Evolutionary conservation across 2,888 invertebrate species (phyloP).

Genomic region (Ophion obscuratus): DNA sequence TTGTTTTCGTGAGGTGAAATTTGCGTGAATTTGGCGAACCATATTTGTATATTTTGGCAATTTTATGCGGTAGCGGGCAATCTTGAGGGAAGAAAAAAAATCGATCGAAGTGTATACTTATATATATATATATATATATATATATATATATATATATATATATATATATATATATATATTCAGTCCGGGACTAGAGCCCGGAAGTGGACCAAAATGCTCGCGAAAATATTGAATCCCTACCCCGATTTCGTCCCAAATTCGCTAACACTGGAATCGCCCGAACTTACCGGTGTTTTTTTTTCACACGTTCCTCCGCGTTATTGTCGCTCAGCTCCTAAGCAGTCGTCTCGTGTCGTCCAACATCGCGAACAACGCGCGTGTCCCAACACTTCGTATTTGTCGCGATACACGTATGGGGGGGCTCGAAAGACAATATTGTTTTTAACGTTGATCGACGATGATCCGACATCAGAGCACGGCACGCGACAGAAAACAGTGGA

Average conservation of each 20-base stretch:
- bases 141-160: not conserved
- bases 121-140: no score
- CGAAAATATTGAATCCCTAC: not conserved
- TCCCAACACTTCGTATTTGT: not conserved
- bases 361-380: not conserved
- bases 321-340: not conserved
- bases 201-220: not conserved
- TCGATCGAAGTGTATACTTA: not conserved
- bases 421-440: not conserved
- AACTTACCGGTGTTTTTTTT: not conserved
- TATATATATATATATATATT: no score
- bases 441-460: not conserved
- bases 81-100: not conserved
- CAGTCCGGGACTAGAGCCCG: no score
- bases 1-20: not conserved
- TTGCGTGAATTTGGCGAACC: not conserved
- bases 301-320: not conserved
- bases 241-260: not conserved
- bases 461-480: not conserved
- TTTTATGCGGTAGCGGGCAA: not conserved
- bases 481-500: not conserved
- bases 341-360: not conserved
- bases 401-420: not conserved
- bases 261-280: not conserved
- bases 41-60: not conserved